Evolutionary conservation across 1,140 invertebrate genomes (phyloP).

Genomic region (Ganaspis sp.): DNA sequence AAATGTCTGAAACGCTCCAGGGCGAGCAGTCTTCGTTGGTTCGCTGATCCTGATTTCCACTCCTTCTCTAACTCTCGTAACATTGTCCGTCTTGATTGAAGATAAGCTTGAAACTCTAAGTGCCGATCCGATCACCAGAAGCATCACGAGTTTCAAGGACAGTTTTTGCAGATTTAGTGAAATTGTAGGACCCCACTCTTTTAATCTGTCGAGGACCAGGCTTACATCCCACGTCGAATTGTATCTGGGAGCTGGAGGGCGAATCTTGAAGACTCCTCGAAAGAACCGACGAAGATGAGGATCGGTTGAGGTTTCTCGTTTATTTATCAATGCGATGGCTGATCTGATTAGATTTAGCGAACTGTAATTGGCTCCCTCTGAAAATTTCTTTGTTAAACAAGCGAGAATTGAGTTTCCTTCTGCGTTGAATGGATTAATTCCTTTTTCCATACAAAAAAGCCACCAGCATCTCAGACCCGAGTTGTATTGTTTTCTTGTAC

Average conservation of each 20-base stretch:
- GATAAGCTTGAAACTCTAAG: neutral
- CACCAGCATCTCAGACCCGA: no score
- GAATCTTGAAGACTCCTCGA: slow-evolving; percentile 24
- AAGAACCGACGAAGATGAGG: slow-evolving; percentile 31
- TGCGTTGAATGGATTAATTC: no score
- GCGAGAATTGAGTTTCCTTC: no score
- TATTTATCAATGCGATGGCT: neutral
- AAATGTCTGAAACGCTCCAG: no score
- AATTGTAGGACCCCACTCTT: slow-evolving; percentile 43
- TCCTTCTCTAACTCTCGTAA: neutral
- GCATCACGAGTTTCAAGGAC: neutral
- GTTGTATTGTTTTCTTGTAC: no score
- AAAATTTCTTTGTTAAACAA: neutral
- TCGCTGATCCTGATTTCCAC: slow-evolving; percentile 82
- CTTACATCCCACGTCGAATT: slow-evolving; percentile 37
- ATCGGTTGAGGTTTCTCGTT: neutral
- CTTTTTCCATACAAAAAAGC: no score
- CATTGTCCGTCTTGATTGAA: neutral
- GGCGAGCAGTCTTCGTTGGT: slow-evolving; percentile 82
- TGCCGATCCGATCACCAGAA: neutral
- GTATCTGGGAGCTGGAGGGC: slow-evolving; percentile 33
- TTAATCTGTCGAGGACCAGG: neutral
- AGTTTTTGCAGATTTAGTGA: slow-evolving; percentile 2
- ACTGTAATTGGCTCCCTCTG: neutral
- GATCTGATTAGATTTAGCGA: neutral